Base-by-base conservation (phyloP, 2,113 vertebrate species). In the Carollia perspicillata region DNA sequence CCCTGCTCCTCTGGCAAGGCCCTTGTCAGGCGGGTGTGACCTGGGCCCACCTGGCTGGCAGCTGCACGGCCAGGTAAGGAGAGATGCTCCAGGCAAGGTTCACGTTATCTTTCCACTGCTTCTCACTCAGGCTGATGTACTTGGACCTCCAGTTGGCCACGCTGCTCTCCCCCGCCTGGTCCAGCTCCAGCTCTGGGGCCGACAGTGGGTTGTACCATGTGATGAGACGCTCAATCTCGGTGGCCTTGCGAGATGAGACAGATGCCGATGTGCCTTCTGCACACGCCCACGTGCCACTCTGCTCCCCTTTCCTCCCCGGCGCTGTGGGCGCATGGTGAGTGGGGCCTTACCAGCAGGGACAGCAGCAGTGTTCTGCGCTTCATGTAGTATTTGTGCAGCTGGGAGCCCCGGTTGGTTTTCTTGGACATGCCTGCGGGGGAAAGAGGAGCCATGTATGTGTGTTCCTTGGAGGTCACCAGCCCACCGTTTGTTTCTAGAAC, bases 301-400 rank as follows among this genome's bases (percentile, higher is more conserved):
- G 5, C 33, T 44, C 14, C 33, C 5, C 5, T 10, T 8, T 11
- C 28, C 4, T 0, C 12, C 40, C 3, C 0, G 8, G 74, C 6
- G 23, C 58, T 23, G 1, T 3, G 30, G 63, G 49, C 10, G 30
- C 4, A 1, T 13, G 26, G 23, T 0, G 0, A 40, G 49, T 0
- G 13, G 58, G 2, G 20, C 18, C 85, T 98, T 98, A 99, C 99
- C 99, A 99, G 97, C 94, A 99, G 96, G 0, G 99, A 99, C 7
- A 99, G 98, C 72, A 99, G 97, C 28, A 99, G 98, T 0, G 99
- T 99, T 84, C 99, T 98, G 55, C 99, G 99, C 90, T 99, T 99
- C 99, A 99, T 99, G 97, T 99, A 99, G 98, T 99, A 99, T 95
- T 99, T 99, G 97, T 99, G 99, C 22, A 99, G 98, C 98, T 99